Conservation (phyloP, 2,113 vertebrate species). For the Ariopsis seemanni region DNA sequence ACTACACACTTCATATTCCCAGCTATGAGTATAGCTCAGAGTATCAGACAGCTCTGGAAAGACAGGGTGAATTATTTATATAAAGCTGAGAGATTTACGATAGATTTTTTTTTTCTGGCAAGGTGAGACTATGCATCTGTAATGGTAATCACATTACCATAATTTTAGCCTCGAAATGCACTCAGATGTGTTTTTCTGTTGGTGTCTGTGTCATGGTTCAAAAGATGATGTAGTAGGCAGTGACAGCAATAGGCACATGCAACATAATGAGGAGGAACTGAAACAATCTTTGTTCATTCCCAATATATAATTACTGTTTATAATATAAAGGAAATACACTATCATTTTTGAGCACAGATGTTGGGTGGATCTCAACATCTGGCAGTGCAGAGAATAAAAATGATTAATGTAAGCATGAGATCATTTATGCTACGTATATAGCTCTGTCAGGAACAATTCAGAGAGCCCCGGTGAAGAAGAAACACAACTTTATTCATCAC, state of each 20-base stretch:
- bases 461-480: neutral
- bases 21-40: neutral
- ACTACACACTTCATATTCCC: neutral
- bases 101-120: neutral
- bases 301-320: neutral
- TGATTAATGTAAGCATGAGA: conserved; percentile 8
- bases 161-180: neutral
- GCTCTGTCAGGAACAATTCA: neutral
- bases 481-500: too few species aligned
- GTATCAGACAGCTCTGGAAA: conserved; percentile 9
- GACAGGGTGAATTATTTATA: conserved; percentile 39
- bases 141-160: neutral
- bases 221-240: neutral
- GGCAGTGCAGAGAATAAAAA: neutral
- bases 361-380: conserved; percentile 32
- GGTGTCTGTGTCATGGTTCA: neutral
- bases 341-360: conserved; percentile 25
- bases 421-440: conserved; percentile 1
- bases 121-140: conserved; percentile 17
- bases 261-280: neutral
- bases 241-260: neutral
- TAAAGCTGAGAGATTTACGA: conserved; percentile 14
- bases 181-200: neutral
- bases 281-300: neutral
- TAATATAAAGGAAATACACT: neutral